phyloP scores from a whole-genome alignment of 2,797 vertebrate species.

The Amniataba percoides region DNA sequence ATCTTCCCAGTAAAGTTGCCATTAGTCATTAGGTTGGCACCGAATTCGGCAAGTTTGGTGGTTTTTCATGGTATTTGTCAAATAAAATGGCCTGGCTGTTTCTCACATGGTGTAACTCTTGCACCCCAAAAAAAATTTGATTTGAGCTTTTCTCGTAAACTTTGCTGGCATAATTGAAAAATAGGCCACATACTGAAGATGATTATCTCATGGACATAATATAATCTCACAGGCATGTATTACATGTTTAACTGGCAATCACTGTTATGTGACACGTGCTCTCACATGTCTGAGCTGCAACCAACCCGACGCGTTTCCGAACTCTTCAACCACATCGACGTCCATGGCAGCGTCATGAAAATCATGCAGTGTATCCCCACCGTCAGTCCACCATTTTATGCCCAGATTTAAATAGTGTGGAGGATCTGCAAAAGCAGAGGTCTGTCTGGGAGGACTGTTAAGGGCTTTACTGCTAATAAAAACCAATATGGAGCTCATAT shows the following conservation, averaged over 20 bases:
- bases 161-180: conserved; percentile 13
- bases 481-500: conserved; percentile 53
- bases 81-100: conserved; percentile 42
- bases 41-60: conserved; percentile 8
- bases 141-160: conserved; percentile 25
- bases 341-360: conserved; percentile 12
- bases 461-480: conserved; percentile 68
- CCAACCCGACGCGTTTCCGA: conserved; percentile 7
- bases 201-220: conserved; percentile 3
- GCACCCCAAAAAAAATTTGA: conserved; percentile 4
- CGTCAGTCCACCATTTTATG: conserved; percentile 36
- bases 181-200: conserved; percentile 31
- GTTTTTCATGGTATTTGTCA: conserved; percentile 23
- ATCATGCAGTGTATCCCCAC: not conserved
- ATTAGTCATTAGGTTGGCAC: conserved; percentile 37
- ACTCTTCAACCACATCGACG: conserved; percentile 1
- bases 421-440: conserved; percentile 36
- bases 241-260: conserved; percentile 18
- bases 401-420: conserved; percentile 12
- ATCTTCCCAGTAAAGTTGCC: conserved; percentile 31
- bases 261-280: conserved; percentile 8
- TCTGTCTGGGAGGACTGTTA: conserved; percentile 41
- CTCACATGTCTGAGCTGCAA: not conserved
- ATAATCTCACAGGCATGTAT: conserved; percentile 10
- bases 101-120: conserved; percentile 17